Percentiles rank a stretch among this genome's conserved stretches.
Conservation (phyloP, 2,888 invertebrate species). For the Cheilosia variabilis region DNA sequence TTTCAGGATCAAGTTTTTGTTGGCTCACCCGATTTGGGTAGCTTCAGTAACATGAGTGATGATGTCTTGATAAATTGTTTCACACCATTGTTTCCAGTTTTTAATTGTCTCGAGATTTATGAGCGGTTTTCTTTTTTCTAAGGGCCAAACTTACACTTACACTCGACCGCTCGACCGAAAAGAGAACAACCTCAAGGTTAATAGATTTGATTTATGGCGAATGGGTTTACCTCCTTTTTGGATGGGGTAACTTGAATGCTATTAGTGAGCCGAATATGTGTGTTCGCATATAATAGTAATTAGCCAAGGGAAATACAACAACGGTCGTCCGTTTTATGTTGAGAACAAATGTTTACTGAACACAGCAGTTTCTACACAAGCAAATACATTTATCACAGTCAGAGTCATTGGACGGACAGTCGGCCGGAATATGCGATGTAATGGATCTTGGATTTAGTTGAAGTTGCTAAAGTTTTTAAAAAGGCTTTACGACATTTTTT, state of each 20-base stretch:
- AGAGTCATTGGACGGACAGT: too few species aligned
- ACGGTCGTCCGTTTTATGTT: not conserved
- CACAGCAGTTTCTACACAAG: too few species aligned
- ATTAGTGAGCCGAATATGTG: not conserved
- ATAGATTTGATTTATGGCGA: slow-evolving; percentile 29
- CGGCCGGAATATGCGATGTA: too few species aligned
- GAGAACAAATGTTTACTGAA: not conserved
- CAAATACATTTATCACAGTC: too few species aligned
- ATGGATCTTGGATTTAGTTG: too few species aligned
- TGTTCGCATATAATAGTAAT: not conserved
- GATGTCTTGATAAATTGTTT: slow-evolving; percentile 64
- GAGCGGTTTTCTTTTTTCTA: not conserved
- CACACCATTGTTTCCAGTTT: slow-evolving; percentile 5
- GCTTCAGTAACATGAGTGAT: slow-evolving; percentile 48
- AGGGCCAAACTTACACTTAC: not conserved
- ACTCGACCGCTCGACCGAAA: not conserved
- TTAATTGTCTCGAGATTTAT: slow-evolving; percentile 38
- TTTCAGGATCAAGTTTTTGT: slow-evolving; percentile 21
- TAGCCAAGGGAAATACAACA: not conserved
- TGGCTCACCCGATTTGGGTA: not conserved
- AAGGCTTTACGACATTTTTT: too few species aligned
- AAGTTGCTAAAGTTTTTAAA: too few species aligned
- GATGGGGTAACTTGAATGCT: not conserved
- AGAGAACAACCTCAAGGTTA: slow-evolving; percentile 12
- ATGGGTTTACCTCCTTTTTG: slow-evolving; percentile 2